Base-by-base conservation (phyloP, 1,140 invertebrate genomes). In the Ptiloglossa arizonensis region DNA sequence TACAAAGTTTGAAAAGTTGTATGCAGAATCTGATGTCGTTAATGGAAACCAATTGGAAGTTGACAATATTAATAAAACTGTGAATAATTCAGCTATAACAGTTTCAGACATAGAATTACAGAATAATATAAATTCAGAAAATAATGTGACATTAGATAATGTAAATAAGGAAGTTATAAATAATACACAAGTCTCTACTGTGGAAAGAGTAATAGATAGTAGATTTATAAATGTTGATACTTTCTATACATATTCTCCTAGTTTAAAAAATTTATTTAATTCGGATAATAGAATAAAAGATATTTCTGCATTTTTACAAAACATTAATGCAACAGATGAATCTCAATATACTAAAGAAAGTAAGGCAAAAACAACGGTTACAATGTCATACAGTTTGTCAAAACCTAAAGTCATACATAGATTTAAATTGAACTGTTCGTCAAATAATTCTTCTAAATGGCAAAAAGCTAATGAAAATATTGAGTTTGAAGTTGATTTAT, bases 1-100 rank as follows among this genome's bases (percentile, higher is more conserved):
- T 69, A 38, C 60, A 35, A 32, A 38, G 19, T 91, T 91, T 84
- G 88, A 93, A 52, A 88, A 86, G 85, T 38, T 89, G 76, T 68
- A 44, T 60, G 70, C 70, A 48, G 85, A 41, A 68, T 56, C 68
- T 38, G 48, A 78, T 9, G n/a, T 38, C 35, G 41, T 22, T 59
- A 38, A 78, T 9, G 22, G 27, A 60, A 62, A 80, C 35, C 54
- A 75, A 27, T 54, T 50, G 32, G 44, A 64, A 50, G 35, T 73
- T 57, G 72, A 79, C 29, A 57, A 62, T 73, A 24, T 22, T 13
- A 62, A 70, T 44, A 38, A 71, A 57, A 75, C 67, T 72, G 19
- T 64, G 32, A 79, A 82, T 72, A 79, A 82, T 32, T 11, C 19
- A 24, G 60, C 68, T 50, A 48, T 81, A 17, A 32, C 29, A 22